Conservation (phyloP, 2,113 vertebrate species). For the Alexandromys fortis region DNA sequence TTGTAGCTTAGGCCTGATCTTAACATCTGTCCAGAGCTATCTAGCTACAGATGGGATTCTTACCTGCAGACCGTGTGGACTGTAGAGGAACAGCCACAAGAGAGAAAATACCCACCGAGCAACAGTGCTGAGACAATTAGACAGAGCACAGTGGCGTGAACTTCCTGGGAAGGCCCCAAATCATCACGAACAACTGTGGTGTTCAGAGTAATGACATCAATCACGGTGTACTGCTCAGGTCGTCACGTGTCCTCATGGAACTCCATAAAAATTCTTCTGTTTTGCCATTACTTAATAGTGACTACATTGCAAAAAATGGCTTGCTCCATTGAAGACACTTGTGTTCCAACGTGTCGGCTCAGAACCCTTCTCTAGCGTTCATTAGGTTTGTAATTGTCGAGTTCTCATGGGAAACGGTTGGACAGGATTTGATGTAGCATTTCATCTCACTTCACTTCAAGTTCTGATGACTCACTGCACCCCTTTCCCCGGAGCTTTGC, state of each 20-base stretch:
- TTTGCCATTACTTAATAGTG: constrained; percentile 85
- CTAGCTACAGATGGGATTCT: not conserved
- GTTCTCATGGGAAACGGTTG: constrained; percentile 77
- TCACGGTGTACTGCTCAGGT: constrained; percentile 77
- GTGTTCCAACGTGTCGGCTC: constrained; percentile 69
- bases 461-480: constrained; percentile 74
- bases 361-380: constrained; percentile 71
- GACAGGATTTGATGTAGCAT: constrained; percentile 42
- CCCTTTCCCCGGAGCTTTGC: constrained; percentile 76
- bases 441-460: constrained; percentile 61
- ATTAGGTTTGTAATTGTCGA: constrained; percentile 69
- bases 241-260: constrained; percentile 83
- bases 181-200: constrained; percentile 80
- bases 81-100: constrained; percentile 51
- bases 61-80: constrained; percentile 33
- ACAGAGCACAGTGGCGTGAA: constrained; percentile 60
- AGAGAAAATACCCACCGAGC: constrained; percentile 48
- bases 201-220: constrained; percentile 84
- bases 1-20: constrained; percentile 13
- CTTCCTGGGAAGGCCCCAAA: constrained; percentile 71
- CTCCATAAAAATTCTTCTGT: constrained; percentile 79
- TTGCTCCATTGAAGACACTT: constrained; percentile 82
- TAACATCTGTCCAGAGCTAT: not conserved
- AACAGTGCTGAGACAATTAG: constrained; percentile 55
- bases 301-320: constrained; percentile 80